These are phyloP conservation scores for Lophochroa leadbeateri DNA, from an alignment of 2,113 vertebrate species.

Conservation along the genomic window DNA sequence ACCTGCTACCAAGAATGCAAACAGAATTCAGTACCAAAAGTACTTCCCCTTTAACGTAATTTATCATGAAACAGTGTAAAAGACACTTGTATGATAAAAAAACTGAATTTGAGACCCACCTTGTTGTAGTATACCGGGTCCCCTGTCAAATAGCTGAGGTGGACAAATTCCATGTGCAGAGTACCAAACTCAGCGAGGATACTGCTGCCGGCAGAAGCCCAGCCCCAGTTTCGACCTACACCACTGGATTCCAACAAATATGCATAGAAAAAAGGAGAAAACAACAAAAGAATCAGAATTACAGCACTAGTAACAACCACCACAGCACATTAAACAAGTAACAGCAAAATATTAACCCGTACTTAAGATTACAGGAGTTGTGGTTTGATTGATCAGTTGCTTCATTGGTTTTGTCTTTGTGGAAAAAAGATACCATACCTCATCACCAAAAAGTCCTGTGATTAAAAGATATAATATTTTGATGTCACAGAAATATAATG, in stretches of 20 bases:
- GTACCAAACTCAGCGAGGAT: constrained; percentile 98
- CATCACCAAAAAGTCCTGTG: neutral
- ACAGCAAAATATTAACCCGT: neutral
- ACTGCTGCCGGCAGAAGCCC: constrained; percentile 97
- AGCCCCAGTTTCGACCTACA: constrained; percentile 98
- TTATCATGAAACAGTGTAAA: neutral
- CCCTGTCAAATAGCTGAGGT: constrained; percentile 95
- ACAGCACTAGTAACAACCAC: neutral
- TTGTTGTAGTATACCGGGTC: constrained; percentile 94
- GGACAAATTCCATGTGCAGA: constrained; percentile 98
- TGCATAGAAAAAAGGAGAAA: neutral
- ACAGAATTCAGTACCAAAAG: neutral
- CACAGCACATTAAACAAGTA: neutral
- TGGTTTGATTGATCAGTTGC: neutral
- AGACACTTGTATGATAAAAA: neutral
- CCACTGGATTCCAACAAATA: constrained; percentile 76
- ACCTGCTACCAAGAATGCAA: neutral
- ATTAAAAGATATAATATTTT: neutral
- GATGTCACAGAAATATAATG: neutral
- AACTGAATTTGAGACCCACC: constrained; percentile 72
- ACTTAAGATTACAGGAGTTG: neutral
- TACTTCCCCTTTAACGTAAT: neutral
- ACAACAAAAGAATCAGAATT: neutral
- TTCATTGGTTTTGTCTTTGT: neutral
- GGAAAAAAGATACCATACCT: neutral